A percentile compares a stretch with the other conserved stretches of the same genome.
Evolutionary conservation across 1,140 invertebrate species (phyloP).

Genomic region (Aphelenchoides besseyi): DNA sequence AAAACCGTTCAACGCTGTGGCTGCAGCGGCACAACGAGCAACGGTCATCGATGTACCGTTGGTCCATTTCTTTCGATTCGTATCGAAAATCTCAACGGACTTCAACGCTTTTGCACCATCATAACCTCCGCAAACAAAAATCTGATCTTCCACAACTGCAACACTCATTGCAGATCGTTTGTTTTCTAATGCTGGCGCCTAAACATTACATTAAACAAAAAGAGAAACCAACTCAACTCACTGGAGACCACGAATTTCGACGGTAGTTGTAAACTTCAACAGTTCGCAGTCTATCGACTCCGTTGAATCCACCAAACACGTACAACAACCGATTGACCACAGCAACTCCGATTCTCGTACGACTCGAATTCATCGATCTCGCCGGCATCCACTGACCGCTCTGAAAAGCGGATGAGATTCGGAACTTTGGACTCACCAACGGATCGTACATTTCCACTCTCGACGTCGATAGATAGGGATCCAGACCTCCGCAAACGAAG

Average conservation of each 20-base stretch:
- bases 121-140: constrained; percentile 55
- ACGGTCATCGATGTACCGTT: constrained; percentile 23
- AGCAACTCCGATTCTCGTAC: constrained; percentile 79
- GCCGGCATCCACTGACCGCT: constrained; percentile 71
- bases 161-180: constrained; percentile 44
- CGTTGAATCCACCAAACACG: constrained; percentile 73
- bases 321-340: constrained; percentile 72
- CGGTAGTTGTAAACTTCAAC: constrained; percentile 81
- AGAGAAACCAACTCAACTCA: constrained; percentile 66
- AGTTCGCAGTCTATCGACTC: constrained; percentile 76
- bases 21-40: constrained; percentile 39
- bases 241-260: constrained; percentile 74
- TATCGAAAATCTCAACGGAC: constrained; percentile 63
- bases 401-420: constrained; percentile 65
- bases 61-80: constrained; percentile 60
- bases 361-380: constrained; percentile 79
- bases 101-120: constrained; percentile 64
- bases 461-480: constrained; percentile 2
- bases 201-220: constrained; percentile 4
- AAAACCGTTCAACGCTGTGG: constrained; percentile 35
- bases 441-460: constrained; percentile 81
- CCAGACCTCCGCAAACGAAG: constrained; percentile 79
- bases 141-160: constrained; percentile 25
- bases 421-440: constrained; percentile 79
- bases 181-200: constrained; percentile 71